These are phyloP conservation scores for Brenthis daphne DNA, from an alignment of 2,888 invertebrate species.

Conservation along the genomic window DNA sequence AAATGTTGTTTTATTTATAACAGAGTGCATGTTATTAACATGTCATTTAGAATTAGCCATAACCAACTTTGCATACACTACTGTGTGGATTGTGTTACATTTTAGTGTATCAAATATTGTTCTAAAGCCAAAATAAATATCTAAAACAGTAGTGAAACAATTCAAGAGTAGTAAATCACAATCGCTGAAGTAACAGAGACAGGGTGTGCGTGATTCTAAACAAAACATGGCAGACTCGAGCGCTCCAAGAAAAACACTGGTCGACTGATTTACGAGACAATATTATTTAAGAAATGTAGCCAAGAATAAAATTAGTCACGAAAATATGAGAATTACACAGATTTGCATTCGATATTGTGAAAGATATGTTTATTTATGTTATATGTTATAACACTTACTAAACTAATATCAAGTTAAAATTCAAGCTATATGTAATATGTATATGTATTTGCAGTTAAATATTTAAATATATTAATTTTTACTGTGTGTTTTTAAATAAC, in stretches of 20 bases:
- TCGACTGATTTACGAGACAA: constrained; percentile 79
- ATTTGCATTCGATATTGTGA: constrained; percentile 53
- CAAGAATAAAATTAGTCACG: constrained; percentile 73
- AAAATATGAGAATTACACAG: constrained; percentile 68
- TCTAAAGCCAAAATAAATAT: constrained; percentile 49
- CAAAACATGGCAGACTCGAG: constrained; percentile 69
- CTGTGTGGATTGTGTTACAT: constrained; percentile 10
- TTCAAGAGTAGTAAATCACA: constrained; percentile 72
- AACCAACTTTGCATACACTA: not conserved
- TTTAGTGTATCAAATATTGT: constrained; percentile 38
- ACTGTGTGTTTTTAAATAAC: not conserved
- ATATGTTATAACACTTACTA: not conserved
- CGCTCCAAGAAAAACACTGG: constrained; percentile 78
- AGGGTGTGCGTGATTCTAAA: constrained; percentile 79
- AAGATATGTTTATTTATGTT: constrained; percentile 34
- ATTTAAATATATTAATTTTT: not conserved
- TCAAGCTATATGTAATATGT: not conserved
- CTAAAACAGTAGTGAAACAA: constrained; percentile 55
- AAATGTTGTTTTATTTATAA: not conserved
- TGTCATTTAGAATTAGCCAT: not conserved
- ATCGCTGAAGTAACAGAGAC: constrained; percentile 63
- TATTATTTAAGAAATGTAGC: constrained; percentile 76
- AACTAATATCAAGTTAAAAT: constrained; percentile 11
- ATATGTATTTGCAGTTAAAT: not conserved
- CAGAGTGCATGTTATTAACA: too few relatives aligned